phyloP scores from a whole-genome alignment of 2,797 vertebrate genomes.

The Balearica regulorum region DNA sequence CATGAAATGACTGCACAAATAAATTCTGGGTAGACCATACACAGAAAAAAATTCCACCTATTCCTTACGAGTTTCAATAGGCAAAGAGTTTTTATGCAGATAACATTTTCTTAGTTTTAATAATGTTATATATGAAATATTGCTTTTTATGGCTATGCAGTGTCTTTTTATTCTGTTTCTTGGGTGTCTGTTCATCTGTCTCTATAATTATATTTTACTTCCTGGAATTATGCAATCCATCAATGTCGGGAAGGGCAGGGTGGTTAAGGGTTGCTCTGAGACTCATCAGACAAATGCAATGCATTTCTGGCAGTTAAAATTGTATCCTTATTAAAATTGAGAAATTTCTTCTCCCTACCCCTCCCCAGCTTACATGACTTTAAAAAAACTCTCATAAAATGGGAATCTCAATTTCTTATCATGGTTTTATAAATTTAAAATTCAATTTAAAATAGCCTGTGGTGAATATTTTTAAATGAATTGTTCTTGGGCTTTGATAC shows the following conservation, averaged over 20 bases:
- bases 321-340: background rate
- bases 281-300: conserved; percentile 27
- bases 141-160: conserved; percentile 21
- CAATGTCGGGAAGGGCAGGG: conserved; percentile 51
- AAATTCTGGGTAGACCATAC: background rate
- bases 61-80: background rate
- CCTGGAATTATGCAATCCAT: conserved; percentile 60
- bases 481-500: conserved; percentile 19
- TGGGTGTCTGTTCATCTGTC: conserved; percentile 61
- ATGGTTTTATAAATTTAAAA: background rate
- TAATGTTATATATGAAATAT: conserved; percentile 51
- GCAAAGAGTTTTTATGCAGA: background rate
- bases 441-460: background rate
- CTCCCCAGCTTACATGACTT: background rate
- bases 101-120: conserved; percentile 45
- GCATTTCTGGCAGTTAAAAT: conserved; percentile 27
- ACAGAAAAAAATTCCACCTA: background rate
- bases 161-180: conserved; percentile 55
- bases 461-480: background rate
- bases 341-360: background rate
- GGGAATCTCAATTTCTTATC: background rate
- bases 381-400: background rate
- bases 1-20: background rate
- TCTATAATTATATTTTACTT: conserved; percentile 67
- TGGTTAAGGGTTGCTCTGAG: conserved; percentile 44